These are phyloP conservation scores for Dicyrtomina minuta DNA, from an alignment of 2,888 invertebrate genomes.

Conservation along the genomic window DNA sequence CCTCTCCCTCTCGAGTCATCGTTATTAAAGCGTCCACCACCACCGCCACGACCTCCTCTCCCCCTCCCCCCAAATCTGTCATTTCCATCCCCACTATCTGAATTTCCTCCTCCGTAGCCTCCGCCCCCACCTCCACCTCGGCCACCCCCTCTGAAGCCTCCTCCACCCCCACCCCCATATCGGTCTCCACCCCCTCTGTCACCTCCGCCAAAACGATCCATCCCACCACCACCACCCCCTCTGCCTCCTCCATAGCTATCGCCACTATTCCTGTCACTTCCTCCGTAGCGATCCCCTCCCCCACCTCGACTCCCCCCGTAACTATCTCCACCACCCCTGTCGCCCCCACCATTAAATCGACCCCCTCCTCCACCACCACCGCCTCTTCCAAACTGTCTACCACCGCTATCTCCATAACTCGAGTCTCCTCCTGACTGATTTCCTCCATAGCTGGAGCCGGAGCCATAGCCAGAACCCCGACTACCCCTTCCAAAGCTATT, in stretches of 20 bases:
- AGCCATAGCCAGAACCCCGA: neutral
- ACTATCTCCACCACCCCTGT: conserved; percentile 8
- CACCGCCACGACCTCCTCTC: no score
- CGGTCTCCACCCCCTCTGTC: neutral
- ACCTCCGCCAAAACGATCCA: neutral
- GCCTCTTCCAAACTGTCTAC: neutral
- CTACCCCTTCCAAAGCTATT: neutral
- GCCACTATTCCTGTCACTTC: neutral
- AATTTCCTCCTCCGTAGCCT: neutral
- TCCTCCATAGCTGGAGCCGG: neutral
- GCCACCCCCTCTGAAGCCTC: neutral
- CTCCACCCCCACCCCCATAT: neutral
- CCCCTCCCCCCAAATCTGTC: no score
- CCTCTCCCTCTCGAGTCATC: no score
- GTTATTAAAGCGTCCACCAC: no score
- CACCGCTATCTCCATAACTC: neutral
- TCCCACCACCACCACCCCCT: neutral
- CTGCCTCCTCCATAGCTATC: neutral
- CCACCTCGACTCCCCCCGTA: neutral
- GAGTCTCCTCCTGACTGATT: neutral
- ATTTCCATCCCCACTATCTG: no score
- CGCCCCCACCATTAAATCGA: neutral
- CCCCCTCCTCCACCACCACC: conserved; percentile 12
- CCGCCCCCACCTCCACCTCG: neutral
- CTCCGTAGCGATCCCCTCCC: neutral